Conservation (phyloP, 1,140 invertebrate species). For the Plectrocnemia conspersa region DNA sequence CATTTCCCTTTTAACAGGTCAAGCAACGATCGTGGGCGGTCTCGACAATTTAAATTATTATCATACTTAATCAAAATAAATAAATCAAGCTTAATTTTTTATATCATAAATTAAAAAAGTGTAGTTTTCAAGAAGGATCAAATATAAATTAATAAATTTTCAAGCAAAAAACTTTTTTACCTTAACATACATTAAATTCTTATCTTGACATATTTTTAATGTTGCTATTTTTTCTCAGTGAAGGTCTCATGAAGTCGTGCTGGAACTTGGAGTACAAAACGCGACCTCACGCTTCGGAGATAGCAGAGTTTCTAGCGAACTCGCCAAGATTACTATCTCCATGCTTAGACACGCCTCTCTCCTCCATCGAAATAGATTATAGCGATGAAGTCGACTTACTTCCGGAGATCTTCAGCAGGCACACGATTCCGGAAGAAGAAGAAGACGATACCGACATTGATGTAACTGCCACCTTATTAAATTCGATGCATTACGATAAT, state of each 20-base stretch:
- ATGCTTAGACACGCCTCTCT: slow-evolving; percentile 70
- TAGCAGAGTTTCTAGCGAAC: slow-evolving; percentile 73
- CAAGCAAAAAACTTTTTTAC: no score
- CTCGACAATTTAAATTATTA: no score
- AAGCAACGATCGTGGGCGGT: no score
- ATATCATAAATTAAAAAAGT: no score
- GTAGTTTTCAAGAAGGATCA: no score
- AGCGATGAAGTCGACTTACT: slow-evolving; percentile 20
- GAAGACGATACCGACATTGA: slow-evolving; percentile 20
- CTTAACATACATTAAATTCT: slow-evolving; percentile 5
- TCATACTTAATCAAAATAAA: no score
- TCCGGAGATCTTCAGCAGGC: slow-evolving; percentile 21
- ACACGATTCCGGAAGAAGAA: slow-evolving; percentile 11
- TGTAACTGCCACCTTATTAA: slow-evolving; percentile 13
- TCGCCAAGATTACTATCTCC: slow-evolving; percentile 73
- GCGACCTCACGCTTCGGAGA: slow-evolving; percentile 69
- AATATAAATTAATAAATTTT: no score
- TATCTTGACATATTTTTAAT: slow-evolving; percentile 5
- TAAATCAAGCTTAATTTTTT: no score
- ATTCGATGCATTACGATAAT: slow-evolving; percentile 30
- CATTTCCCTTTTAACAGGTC: no score
- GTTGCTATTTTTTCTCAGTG: slow-evolving; percentile 54
- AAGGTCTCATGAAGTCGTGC: slow-evolving; percentile 69
- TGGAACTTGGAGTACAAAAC: slow-evolving; percentile 67
- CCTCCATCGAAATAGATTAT: slow-evolving; percentile 60